Conservation (phyloP, 2,888 invertebrate species). For the Cataglyphis altisquamis region DNA sequence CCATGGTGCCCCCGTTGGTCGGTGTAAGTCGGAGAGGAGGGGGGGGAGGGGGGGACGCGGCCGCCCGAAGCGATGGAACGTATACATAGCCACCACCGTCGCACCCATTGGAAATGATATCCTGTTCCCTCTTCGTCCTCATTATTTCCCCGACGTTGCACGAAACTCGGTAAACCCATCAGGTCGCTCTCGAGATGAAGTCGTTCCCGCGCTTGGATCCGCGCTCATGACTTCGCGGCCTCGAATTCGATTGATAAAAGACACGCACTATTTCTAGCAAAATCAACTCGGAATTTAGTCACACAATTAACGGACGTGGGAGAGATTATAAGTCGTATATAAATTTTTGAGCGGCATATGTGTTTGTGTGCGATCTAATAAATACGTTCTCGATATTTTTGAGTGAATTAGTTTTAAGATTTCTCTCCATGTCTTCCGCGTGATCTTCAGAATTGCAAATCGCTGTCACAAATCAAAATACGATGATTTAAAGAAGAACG, state of each 20-base stretch:
- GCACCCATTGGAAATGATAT: slow-evolving; percentile 58
- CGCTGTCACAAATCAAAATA: background rate
- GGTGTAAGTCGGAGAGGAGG: slow-evolving; percentile 54
- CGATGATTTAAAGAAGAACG: background rate
- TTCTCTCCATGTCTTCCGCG: background rate
- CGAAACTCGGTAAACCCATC: slow-evolving; percentile 10
- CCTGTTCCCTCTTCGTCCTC: slow-evolving; percentile 49
- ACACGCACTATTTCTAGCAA: slow-evolving; percentile 8
- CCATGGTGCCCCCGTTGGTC: slow-evolving; percentile 73
- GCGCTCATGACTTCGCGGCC: slow-evolving; percentile 12
- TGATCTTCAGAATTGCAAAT: background rate
- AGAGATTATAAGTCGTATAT: slow-evolving; percentile 1
- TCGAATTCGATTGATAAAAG: slow-evolving; percentile 24
- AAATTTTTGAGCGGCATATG: background rate
- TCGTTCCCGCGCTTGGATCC: slow-evolving; percentile 49
- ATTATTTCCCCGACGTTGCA: slow-evolving; percentile 48
- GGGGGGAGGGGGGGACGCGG: slow-evolving; percentile 53
- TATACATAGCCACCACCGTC: slow-evolving; percentile 46
- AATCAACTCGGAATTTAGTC: background rate
- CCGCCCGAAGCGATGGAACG: slow-evolving; percentile 60
- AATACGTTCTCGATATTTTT: background rate
- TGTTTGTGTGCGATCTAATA: slow-evolving; percentile 7
- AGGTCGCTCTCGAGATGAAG: slow-evolving; percentile 40
- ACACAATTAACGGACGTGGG: background rate
- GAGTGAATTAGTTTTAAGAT: background rate